Evolutionary conservation across 2,797 vertebrate species (phyloP).

Genomic region (Pristis pectinata): DNA sequence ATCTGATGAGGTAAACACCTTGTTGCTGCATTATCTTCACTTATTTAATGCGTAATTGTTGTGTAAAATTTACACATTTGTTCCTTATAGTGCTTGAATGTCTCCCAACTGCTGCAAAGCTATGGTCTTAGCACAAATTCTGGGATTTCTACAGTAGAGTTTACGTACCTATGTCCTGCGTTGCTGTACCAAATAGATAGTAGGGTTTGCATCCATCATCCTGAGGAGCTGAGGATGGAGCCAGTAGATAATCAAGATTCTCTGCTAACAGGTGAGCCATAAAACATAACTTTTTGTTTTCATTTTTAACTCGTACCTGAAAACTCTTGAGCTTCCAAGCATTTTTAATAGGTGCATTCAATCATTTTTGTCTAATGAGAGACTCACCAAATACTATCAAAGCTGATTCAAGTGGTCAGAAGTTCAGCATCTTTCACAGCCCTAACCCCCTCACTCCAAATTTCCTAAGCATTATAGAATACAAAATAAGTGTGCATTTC

Average conservation of each 20-base stretch:
- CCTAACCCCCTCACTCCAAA: no score
- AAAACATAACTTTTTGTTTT: not conserved
- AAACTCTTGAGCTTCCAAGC: no score
- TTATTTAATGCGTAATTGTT: not conserved
- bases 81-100: constrained; percentile 81
- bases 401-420: not conserved
- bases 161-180: constrained; percentile 87
- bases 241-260: constrained; percentile 58
- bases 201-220: constrained; percentile 84
- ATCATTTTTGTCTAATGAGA: not conserved
- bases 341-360: not conserved
- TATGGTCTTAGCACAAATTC: constrained; percentile 73
- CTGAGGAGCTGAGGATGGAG: constrained; percentile 68
- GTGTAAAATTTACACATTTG: constrained; percentile 26
- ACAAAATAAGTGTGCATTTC: not conserved
- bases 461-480: not conserved
- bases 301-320: not conserved
- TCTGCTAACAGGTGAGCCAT: constrained; percentile 54
- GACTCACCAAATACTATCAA: not conserved
- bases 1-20: not conserved
- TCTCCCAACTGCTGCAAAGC: constrained; percentile 78
- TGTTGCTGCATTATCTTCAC: not conserved
- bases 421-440: not conserved
- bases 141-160: constrained; percentile 79
- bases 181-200: constrained; percentile 94